Evolutionary conservation across 2,113 vertebrate genomes (phyloP), one percentile per base, ranked within the genome.

Genomic region (Apeltes quadracus): DNA sequence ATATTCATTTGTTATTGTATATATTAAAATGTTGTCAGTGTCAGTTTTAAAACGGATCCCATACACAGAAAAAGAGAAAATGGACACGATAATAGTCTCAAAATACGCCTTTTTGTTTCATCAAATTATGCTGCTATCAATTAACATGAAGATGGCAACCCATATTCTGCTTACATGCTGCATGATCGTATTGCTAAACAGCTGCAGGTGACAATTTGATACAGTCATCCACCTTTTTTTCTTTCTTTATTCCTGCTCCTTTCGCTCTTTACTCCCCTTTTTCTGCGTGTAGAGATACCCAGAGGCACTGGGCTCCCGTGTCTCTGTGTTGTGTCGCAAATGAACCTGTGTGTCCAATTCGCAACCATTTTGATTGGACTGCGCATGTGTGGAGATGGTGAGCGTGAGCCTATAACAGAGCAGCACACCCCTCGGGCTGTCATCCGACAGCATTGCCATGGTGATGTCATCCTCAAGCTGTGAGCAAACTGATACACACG

Each of bases 401-500:
- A 41, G 63, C 43, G 1, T 66, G 63, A 72, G 74, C 84, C 78
- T 57, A 87, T 87, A 76, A 22, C 25, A 29, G 56, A 73, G 69
- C 59, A 65, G 69, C 43, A 0, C 50, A 61, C 16, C 29, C 55
- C 50, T 72, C 71, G 32, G 83, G 61, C 76, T 81, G 62, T 79
- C 75, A 74, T 76, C 1, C 67, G 79, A 65, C 72, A 61, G 48
- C 56, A 81, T 88, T 70, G 74, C 83, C 74, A 82, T 83, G 72
- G 76, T 81, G 82, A 84, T 85, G 82, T 88, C 85, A 85, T 89
- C 68, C 61, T 82, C 61, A 69, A 67, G 75, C 81, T 67, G 69
- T 61, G 77, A 73, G 77, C 76, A 66, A 75, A 72, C 68, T 34
- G 36, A 77, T 56, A 53, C 25, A 34, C 41, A 66, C 13, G 51